phyloP scores from a whole-genome alignment of 2,888 invertebrate genomes.

The Apantesis nais region DNA sequence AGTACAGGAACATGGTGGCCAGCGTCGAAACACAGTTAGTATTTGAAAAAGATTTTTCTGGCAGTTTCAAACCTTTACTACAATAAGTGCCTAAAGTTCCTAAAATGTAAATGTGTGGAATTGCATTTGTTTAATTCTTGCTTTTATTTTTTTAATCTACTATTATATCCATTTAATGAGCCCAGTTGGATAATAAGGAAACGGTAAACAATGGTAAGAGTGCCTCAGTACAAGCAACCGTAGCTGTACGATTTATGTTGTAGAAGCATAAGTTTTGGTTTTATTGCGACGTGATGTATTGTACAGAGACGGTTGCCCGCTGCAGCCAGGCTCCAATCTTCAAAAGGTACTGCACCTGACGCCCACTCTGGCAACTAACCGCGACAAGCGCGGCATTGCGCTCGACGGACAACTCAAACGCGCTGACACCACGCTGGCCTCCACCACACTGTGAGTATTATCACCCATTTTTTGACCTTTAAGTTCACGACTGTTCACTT shows the following conservation, averaged over 20 bases:
- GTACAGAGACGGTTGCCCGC: constrained; percentile 93
- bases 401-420: constrained; percentile 95
- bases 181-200: too few relatives aligned
- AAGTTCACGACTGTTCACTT: too few relatives aligned
- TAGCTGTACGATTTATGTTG: too few relatives aligned
- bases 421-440: constrained; percentile 94
- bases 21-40: constrained; percentile 95
- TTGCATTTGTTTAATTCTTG: neutral
- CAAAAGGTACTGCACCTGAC: constrained; percentile 95
- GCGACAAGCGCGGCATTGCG: constrained; percentile 95
- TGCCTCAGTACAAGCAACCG: neutral
- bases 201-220: neutral
- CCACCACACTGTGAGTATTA: constrained; percentile 93
- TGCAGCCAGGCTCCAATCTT: constrained; percentile 93
- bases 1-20: constrained; percentile 95
- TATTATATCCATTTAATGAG: too few relatives aligned
- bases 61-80: too few relatives aligned
- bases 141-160: neutral
- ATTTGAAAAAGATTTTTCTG: neutral
- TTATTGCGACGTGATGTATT: constrained; percentile 12
- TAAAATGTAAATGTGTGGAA: neutral
- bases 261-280: neutral
- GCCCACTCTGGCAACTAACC: constrained; percentile 91
- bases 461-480: too few relatives aligned
- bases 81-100: neutral